Conservation (phyloP, 2,113 vertebrate species). For the Pitta sordida region DNA sequence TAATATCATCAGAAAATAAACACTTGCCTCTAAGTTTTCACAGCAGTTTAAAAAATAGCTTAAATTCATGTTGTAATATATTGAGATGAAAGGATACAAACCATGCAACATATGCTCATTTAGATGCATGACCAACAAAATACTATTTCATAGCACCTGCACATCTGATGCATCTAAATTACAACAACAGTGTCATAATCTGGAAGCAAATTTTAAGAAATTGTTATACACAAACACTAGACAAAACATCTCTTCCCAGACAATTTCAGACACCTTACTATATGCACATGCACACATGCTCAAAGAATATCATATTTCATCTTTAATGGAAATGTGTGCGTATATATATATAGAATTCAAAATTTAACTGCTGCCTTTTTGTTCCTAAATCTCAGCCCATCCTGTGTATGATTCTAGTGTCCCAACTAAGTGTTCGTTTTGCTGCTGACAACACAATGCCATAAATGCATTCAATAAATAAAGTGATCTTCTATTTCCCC, state of each 20-base stretch:
- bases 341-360: background rate
- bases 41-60: background rate
- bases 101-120: background rate
- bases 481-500: background rate
- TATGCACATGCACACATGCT: accelerated
- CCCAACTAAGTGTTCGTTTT: background rate
- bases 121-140: background rate
- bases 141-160: background rate
- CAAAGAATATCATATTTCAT: background rate
- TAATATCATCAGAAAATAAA: background rate
- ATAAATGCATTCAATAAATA: background rate
- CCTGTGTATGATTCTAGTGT: background rate
- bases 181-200: background rate
- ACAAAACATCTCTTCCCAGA: background rate
- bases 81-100: background rate
- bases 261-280: background rate
- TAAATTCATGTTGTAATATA: background rate
- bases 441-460: background rate
- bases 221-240: background rate
- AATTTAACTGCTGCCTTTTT: background rate
- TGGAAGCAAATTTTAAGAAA: background rate
- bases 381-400: background rate
- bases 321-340: background rate
- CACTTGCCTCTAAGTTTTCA: background rate
- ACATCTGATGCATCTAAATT: background rate